Conservation (phyloP, 2,113 vertebrate species). For the Tor tambroides region DNA sequence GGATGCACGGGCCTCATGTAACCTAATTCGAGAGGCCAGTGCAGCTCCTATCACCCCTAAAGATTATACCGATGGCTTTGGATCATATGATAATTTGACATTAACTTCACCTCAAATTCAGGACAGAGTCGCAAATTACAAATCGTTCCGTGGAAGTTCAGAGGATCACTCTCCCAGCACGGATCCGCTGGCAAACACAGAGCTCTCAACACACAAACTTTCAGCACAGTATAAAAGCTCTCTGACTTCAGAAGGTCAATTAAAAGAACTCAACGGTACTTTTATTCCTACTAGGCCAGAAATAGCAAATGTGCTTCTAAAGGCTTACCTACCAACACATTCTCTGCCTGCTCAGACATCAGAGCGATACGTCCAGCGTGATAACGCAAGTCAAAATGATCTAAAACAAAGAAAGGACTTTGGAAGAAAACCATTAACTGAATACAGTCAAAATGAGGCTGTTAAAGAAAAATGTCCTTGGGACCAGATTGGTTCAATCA, state of each 20-base stretch:
- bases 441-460: conserved; percentile 63
- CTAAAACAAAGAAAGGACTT: conserved; percentile 60
- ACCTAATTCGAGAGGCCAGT: conserved; percentile 33
- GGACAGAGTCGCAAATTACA: conserved; percentile 57
- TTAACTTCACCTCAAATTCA: conserved; percentile 64
- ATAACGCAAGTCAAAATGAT: conserved; percentile 56
- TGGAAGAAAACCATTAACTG: conserved; percentile 56
- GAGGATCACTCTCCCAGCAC: conserved; percentile 55
- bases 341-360: conserved; percentile 24
- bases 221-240: conserved; percentile 35
- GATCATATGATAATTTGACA: conserved; percentile 63
- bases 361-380: background rate
- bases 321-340: conserved; percentile 25
- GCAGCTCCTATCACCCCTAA: conserved; percentile 28
- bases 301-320: conserved; percentile 32
- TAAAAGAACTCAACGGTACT: conserved; percentile 24
- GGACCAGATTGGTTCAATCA: conserved; percentile 44
- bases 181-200: conserved; percentile 65
- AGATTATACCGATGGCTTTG: conserved; percentile 52
- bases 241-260: conserved; percentile 32
- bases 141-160: conserved; percentile 58
- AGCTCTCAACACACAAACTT: conserved; percentile 46
- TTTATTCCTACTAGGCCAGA: conserved; percentile 28
- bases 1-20: conserved; percentile 53
- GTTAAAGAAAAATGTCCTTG: conserved; percentile 57